Evolutionary conservation across 2,888 invertebrate genomes (phyloP).

Genomic region (Macropis europaea): DNA sequence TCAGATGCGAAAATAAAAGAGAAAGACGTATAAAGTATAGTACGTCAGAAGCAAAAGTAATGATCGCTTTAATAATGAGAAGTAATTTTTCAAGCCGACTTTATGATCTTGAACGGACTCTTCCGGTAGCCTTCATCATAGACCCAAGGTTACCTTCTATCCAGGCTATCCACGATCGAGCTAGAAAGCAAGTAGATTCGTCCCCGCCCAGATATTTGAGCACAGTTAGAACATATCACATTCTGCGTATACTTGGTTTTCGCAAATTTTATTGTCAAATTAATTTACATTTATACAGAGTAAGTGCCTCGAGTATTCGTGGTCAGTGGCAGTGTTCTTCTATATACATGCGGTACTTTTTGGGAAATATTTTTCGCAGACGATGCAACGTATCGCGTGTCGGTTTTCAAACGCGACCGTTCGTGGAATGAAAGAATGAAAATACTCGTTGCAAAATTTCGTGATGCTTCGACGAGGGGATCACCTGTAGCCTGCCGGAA

Average conservation of each 20-base stretch:
- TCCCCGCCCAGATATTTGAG: too few species aligned
- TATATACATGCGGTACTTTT: conserved; percentile 40
- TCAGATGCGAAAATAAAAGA: too few species aligned
- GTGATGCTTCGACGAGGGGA: not conserved
- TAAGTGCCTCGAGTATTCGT: conserved; percentile 50
- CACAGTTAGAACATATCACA: too few species aligned
- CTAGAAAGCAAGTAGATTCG: too few species aligned
- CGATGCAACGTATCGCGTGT: not conserved
- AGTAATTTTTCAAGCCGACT: too few species aligned
- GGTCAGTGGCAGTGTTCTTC: conserved; percentile 53
- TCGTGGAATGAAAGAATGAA: not conserved
- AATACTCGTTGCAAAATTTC: not conserved
- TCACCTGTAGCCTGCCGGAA: not conserved
- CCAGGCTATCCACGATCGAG: too few species aligned
- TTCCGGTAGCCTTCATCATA: too few species aligned
- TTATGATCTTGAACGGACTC: too few species aligned
- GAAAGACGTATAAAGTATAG: too few species aligned
- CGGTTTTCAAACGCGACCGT: not conserved
- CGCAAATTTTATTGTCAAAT: conserved; percentile 59
- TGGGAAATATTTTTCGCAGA: not conserved
- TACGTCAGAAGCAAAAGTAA: too few species aligned
- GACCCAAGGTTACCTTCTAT: too few species aligned
- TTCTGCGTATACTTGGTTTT: conserved; percentile 10
- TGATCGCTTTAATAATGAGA: too few species aligned
- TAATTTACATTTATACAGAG: conserved; percentile 75